These are phyloP conservation scores for Trissolcus basalis DNA, from an alignment of 1,140 invertebrate species.

Conservation along the genomic window DNA sequence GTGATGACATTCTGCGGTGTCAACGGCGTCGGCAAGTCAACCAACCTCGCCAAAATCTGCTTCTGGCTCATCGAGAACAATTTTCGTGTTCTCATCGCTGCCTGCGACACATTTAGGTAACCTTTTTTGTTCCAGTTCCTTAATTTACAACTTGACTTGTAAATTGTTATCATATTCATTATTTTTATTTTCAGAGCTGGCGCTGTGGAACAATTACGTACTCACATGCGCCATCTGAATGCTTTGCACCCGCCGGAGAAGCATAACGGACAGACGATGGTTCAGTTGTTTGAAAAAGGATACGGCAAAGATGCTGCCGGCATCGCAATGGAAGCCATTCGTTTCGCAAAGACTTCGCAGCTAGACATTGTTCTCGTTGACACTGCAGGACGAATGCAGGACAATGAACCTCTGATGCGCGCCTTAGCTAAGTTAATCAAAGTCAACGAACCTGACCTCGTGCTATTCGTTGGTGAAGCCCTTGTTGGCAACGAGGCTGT, in stretches of 20 bases:
- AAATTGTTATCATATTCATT: not conserved
- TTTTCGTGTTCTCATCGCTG: conserved; percentile 96
- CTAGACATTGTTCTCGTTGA: conserved; percentile 97
- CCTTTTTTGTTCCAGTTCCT: not conserved
- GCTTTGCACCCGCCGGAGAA: conserved; percentile 90
- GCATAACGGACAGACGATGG: conserved; percentile 85
- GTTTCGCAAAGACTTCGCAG: conserved; percentile 86
- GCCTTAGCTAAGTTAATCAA: conserved; percentile 94
- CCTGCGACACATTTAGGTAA: conserved; percentile 95
- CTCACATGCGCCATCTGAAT: conserved; percentile 95
- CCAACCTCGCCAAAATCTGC: conserved; percentile 99
- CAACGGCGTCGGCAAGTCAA: conserved; percentile 99
- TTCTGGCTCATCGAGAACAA: conserved; percentile 99
- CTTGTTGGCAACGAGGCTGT: conserved; percentile 99
- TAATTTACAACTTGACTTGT: not conserved
- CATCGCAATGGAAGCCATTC: conserved; percentile 97
- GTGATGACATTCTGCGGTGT: conserved; percentile 99
- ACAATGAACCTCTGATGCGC: conserved; percentile 99
- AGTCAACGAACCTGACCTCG: conserved; percentile 96
- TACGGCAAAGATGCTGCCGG: conserved; percentile 99
- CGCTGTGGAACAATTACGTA: conserved; percentile 98
- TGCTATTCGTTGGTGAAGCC: conserved; percentile 99
- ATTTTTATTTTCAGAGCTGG: conserved; percentile 81
- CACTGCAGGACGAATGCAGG: conserved; percentile 99
- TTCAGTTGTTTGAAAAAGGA: conserved; percentile 97